Percentiles rank a stretch among this genome's conserved stretches.
Evolutionary conservation across 2,888 invertebrate genomes (phyloP).

Genomic region (Eristalinus aeneus): DNA sequence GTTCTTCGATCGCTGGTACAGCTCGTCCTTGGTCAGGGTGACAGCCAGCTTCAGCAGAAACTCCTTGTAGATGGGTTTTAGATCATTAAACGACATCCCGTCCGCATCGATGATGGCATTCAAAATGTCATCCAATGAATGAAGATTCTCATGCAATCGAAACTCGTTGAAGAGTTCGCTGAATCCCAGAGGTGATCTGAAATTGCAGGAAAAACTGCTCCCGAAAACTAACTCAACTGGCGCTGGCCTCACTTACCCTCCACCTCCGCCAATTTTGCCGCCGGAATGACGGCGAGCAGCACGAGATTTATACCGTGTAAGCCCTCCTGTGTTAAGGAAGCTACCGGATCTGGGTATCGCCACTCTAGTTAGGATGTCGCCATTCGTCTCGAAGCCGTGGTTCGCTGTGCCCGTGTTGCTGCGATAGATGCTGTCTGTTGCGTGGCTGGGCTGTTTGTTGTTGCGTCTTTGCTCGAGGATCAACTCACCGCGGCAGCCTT

Average conservation of each 20-base stretch:
- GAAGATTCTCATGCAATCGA: constrained; percentile 92
- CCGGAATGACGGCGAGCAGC: constrained; percentile 79
- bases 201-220: constrained; percentile 71
- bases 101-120: constrained; percentile 94
- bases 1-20: constrained; percentile 93
- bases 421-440: constrained; percentile 70
- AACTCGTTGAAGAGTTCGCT: constrained; percentile 94
- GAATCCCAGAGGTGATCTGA: constrained; percentile 91
- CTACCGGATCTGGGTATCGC: constrained; percentile 93
- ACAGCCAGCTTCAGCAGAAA: constrained; percentile 92
- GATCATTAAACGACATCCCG: constrained; percentile 95
- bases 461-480: constrained; percentile 21
- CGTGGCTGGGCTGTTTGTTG: constrained; percentile 52
- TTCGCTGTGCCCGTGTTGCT: constrained; percentile 60
- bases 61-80: constrained; percentile 95
- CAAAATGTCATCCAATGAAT: constrained; percentile 93
- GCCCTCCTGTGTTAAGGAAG: constrained; percentile 90
- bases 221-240: constrained; percentile 13
- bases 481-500: constrained; percentile 20
- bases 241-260: constrained; percentile 77
- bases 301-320: constrained; percentile 87
- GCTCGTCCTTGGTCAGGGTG: constrained; percentile 94
- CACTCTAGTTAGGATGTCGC: constrained; percentile 92
- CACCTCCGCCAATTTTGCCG: constrained; percentile 79
- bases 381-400: constrained; percentile 83